Conservation (phyloP, 1,140 invertebrate genomes). For the Nebria ingens region DNA sequence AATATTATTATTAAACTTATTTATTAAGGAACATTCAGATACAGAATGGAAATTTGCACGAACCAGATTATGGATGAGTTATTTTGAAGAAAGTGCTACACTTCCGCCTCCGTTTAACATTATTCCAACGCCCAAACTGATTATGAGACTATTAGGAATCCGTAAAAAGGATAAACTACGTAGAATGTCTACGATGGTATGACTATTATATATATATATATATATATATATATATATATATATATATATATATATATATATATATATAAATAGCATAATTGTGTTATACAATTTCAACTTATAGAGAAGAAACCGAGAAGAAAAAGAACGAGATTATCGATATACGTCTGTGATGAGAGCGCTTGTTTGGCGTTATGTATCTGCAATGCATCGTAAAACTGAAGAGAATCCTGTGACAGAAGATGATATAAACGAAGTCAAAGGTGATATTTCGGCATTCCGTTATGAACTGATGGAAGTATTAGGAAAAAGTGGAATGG, state of each 20-base stretch:
- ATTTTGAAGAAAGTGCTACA: constrained; percentile 79
- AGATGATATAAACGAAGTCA: constrained; percentile 87
- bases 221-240: background rate
- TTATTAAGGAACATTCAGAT: constrained; percentile 63
- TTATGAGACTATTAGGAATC: constrained; percentile 51
- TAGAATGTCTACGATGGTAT: constrained; percentile 51
- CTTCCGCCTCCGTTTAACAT: constrained; percentile 80
- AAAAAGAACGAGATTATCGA: constrained; percentile 51
- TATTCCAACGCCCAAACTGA: constrained; percentile 56
- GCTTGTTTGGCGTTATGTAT: constrained; percentile 75
- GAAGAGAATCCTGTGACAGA: constrained; percentile 74
- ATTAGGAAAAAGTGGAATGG: constrained; percentile 67
- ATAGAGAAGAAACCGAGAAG: constrained; percentile 34
- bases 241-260: background rate
- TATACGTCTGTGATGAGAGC: constrained; percentile 72
- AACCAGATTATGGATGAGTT: constrained; percentile 81
- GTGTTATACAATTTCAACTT: constrained; percentile 15
- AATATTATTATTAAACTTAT: constrained; percentile 9
- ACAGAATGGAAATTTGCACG: constrained; percentile 88
- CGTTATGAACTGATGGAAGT: constrained; percentile 78
- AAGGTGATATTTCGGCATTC: constrained; percentile 73
- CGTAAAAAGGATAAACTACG: constrained; percentile 59
- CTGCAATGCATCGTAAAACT: constrained; percentile 61
- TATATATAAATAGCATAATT: too few relatives aligned
- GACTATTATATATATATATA: constrained; percentile 11